phyloP scores from a whole-genome alignment of 2,797 vertebrate genomes.

The Manis pentadactyla region DNA sequence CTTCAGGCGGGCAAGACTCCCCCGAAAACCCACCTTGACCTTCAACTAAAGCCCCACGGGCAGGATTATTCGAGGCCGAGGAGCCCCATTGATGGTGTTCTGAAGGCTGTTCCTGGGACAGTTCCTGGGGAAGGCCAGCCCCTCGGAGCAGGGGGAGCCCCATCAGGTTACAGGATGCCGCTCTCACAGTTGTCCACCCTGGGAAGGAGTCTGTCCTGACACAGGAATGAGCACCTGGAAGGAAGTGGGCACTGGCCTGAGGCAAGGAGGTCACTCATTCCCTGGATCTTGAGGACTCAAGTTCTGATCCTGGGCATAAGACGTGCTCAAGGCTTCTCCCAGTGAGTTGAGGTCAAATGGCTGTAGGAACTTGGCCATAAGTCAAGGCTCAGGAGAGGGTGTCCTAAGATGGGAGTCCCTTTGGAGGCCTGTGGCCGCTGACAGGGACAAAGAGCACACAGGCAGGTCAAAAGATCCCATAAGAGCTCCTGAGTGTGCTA shows the following conservation, averaged over 20 bases:
- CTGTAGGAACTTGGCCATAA: neutral
- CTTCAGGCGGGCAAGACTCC: neutral
- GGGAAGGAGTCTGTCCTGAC: neutral
- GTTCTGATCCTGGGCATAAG: neutral
- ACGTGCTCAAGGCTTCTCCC: neutral
- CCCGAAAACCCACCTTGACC: neutral
- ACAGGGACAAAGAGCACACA: too few relatives aligned
- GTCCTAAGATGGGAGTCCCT: neutral
- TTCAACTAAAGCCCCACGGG: neutral
- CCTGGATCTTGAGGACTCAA: neutral
- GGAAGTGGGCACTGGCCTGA: neutral
- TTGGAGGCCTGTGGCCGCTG: accelerated
- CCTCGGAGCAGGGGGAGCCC: neutral
- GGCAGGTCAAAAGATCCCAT: neutral
- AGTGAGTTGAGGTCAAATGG: neutral
- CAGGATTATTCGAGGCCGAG: neutral
- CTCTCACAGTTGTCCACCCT: neutral
- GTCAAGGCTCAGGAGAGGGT: neutral
- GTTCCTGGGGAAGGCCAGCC: too few relatives aligned
- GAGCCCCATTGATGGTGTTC: too few relatives aligned
- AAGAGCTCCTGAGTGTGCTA: too few relatives aligned
- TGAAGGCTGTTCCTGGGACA: neutral
- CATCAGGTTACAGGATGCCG: neutral
- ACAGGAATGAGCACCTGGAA: accelerated
- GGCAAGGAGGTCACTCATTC: neutral